phyloP scores from a whole-genome alignment of 2,113 vertebrate genomes.

The Raja brachyura region DNA sequence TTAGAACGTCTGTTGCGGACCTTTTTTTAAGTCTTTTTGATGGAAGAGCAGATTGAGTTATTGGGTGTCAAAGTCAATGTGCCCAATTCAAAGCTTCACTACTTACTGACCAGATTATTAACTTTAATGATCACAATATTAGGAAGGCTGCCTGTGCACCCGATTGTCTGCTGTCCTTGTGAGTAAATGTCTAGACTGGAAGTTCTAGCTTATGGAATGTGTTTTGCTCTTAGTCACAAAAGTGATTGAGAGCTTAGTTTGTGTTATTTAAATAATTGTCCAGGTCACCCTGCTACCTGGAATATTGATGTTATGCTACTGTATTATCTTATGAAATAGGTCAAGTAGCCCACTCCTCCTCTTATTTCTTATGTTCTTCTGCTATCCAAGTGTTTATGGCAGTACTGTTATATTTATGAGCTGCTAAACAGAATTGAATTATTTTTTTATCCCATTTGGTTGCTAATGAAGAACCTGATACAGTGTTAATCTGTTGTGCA shows the following conservation, averaged over 20 bases:
- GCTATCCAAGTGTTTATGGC: not conserved
- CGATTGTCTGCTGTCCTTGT: not conserved
- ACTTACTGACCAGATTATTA: not conserved
- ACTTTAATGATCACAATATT: not conserved
- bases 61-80: not conserved
- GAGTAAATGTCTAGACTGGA: not conserved
- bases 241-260: not conserved
- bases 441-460: not conserved
- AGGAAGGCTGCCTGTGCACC: not conserved
- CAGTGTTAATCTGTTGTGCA: not conserved
- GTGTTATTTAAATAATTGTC: not conserved
- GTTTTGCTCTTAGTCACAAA: not conserved
- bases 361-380: not conserved
- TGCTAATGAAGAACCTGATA: not conserved
- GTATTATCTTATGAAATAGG: too few relatives aligned
- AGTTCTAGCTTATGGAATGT: not conserved
- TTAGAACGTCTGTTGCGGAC: not conserved
- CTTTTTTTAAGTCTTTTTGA: not conserved
- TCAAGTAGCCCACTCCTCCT: too few relatives aligned
- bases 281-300: not conserved
- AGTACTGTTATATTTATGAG: not conserved
- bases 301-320: not conserved
- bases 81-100: not conserved
- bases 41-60: not conserved
- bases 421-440: slow-evolving; percentile 18